These are phyloP conservation scores for Sebastiscus tertius DNA, from an alignment of 2,797 vertebrate genomes.

Conservation along the genomic window DNA sequence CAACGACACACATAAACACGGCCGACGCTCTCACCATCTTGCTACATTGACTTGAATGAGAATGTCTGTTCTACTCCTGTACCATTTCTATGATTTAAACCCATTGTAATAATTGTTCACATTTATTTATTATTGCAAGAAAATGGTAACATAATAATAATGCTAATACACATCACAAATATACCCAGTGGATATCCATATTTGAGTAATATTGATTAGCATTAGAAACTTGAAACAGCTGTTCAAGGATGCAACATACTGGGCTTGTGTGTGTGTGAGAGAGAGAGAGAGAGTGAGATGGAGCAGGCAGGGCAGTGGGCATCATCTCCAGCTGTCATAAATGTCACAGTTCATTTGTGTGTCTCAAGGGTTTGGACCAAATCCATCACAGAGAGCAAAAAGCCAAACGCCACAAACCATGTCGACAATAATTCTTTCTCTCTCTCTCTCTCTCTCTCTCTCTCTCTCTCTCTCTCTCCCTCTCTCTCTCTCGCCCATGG, in stretches of 20 bases:
- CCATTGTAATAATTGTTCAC: background rate
- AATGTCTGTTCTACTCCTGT: too few species aligned
- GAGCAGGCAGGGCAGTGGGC: conserved; percentile 33
- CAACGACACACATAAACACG: too few species aligned
- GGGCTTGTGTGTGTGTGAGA: background rate
- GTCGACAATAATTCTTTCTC: conserved; percentile 35
- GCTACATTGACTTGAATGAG: too few species aligned
- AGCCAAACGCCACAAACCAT: conserved; percentile 72
- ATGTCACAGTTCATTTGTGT: conserved; percentile 78
- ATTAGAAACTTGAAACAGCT: conserved; percentile 16
- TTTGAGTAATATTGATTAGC: background rate
- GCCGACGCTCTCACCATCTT: too few species aligned
- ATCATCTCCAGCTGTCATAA: conserved; percentile 73
- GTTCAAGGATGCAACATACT: background rate
- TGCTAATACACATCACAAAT: background rate
- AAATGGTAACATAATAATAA: background rate
- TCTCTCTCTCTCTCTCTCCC: background rate
- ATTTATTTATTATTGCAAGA: background rate
- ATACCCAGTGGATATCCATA: background rate
- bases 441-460: background rate
- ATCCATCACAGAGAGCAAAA: conserved; percentile 75
- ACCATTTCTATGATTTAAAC: background rate
- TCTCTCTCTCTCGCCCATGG: conserved; percentile 1
- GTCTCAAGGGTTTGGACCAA: conserved; percentile 75
- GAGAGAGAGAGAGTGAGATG: background rate